phyloP scores from a whole-genome alignment of 2,888 invertebrate genomes.

The Acronicta leporina region DNA sequence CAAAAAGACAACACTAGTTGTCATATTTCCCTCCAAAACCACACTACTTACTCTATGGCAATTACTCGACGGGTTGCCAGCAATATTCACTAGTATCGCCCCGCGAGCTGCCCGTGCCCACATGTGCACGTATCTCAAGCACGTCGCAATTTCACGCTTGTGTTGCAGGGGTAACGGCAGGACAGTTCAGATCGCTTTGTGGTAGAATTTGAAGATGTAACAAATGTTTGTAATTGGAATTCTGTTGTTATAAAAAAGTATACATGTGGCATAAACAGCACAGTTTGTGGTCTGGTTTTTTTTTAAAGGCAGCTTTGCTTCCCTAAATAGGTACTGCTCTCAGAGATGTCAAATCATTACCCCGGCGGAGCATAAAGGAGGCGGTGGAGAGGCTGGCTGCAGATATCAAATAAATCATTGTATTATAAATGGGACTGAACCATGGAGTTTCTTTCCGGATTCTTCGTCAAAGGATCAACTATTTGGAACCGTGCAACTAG shows the following conservation, averaged over 20 bases:
- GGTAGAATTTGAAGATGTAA: constrained; percentile 23
- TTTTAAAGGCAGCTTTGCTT: too few relatives aligned
- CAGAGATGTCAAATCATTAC: too few relatives aligned
- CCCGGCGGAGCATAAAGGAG: too few relatives aligned
- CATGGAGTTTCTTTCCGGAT: too few relatives aligned
- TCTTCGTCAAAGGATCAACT: too few relatives aligned
- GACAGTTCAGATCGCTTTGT: constrained; percentile 13
- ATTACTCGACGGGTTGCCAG: constrained; percentile 51
- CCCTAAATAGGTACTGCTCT: too few relatives aligned
- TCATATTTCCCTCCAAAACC: constrained; percentile 10
- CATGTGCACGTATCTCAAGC: constrained; percentile 37
- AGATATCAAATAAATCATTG: too few relatives aligned
- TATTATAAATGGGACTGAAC: too few relatives aligned
- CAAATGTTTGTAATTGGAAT: constrained; percentile 45
- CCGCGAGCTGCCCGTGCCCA: constrained; percentile 22
- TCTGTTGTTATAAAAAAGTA: constrained; percentile 3
- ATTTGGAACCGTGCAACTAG: too few relatives aligned
- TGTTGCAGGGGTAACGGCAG: constrained; percentile 39
- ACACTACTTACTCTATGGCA: constrained; percentile 37
- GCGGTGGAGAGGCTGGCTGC: too few relatives aligned
- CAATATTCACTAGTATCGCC: constrained; percentile 37
- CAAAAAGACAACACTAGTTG: constrained; percentile 16
- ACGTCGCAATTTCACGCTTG: constrained; percentile 56
- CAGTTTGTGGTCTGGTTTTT: too few relatives aligned
- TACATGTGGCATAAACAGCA: constrained; percentile 14